Conservation (phyloP, 1,140 invertebrate genomes). For the Hydropsyche tenuis region DNA sequence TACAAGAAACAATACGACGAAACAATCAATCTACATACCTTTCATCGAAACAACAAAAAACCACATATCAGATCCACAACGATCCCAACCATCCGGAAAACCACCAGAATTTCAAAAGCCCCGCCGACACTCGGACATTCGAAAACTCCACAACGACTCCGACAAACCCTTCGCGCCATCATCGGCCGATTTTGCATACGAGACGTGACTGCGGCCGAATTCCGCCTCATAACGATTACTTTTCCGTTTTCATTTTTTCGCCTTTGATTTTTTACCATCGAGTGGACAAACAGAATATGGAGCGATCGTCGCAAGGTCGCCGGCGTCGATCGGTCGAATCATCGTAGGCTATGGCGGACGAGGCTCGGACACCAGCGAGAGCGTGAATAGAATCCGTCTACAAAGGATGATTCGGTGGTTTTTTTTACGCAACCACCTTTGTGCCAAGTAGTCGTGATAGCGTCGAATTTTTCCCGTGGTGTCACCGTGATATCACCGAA, state of each 20-base stretch:
- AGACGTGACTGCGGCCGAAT: neutral
- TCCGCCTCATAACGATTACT: neutral
- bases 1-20: too few relatives aligned
- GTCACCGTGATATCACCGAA: constrained; percentile 33
- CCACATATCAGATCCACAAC: too few relatives aligned
- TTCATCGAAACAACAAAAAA: too few relatives aligned
- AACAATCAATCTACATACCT: too few relatives aligned
- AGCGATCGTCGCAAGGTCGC: constrained; percentile 7
- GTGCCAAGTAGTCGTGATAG: constrained; percentile 39
- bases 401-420: constrained; percentile 39
- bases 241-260: too few relatives aligned
- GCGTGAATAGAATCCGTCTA: constrained; percentile 37
- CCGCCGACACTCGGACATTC: too few relatives aligned
- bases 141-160: too few relatives aligned
- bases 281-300: too few relatives aligned
- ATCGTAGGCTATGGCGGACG: neutral
- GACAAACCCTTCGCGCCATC: too few relatives aligned
- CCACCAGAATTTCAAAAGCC: too few relatives aligned
- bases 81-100: too few relatives aligned
- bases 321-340: neutral
- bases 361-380: neutral
- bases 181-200: neutral
- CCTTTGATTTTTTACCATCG: too few relatives aligned
- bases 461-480: constrained; percentile 33
- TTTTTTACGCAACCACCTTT: constrained; percentile 13